phyloP scores from a whole-genome alignment of 2,113 vertebrate genomes.

The Benitochromis conjunctus region DNA sequence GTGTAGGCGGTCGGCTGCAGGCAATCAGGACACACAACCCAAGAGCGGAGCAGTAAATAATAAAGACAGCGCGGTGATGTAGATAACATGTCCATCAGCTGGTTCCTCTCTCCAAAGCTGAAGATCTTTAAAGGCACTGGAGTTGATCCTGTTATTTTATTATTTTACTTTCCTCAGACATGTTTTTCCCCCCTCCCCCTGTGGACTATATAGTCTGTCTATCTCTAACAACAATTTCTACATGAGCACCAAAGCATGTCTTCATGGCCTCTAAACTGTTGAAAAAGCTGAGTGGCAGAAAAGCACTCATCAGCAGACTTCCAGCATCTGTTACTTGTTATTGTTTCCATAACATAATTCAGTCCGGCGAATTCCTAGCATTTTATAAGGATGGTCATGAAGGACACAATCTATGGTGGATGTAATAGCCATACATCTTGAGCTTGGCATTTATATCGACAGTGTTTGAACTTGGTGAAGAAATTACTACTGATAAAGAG shows the following conservation, averaged over 20 bases:
- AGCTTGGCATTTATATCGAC: slow-evolving; percentile 1
- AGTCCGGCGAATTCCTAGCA: neutral
- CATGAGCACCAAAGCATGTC: slow-evolving; percentile 23
- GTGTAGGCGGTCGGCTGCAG: slow-evolving; percentile 53
- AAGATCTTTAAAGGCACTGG: neutral
- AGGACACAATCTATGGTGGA: neutral
- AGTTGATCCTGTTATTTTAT: neutral
- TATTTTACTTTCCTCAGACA: neutral
- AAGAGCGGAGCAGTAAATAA: slow-evolving; percentile 40
- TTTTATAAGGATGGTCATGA: slow-evolving; percentile 4
- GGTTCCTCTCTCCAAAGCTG: neutral
- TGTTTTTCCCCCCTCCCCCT: neutral
- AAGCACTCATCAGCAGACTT: slow-evolving; percentile 31
- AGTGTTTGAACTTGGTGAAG: neutral
- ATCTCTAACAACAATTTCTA: neutral
- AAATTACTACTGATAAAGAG: neutral
- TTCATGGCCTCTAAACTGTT: slow-evolving; percentile 21
- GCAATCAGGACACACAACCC: slow-evolving; percentile 53
- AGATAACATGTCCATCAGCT: neutral
- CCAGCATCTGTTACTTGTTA: slow-evolving; percentile 40
- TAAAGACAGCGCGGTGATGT: neutral
- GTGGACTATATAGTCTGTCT: neutral
- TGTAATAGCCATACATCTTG: neutral
- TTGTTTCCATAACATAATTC: slow-evolving; percentile 24
- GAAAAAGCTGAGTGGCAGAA: slow-evolving; percentile 16